A percentile compares a stretch with the other conserved stretches of the same genome.
phyloP scores from a whole-genome alignment of 2,113 vertebrate species.

The Thalassoma bifasciatum region DNA sequence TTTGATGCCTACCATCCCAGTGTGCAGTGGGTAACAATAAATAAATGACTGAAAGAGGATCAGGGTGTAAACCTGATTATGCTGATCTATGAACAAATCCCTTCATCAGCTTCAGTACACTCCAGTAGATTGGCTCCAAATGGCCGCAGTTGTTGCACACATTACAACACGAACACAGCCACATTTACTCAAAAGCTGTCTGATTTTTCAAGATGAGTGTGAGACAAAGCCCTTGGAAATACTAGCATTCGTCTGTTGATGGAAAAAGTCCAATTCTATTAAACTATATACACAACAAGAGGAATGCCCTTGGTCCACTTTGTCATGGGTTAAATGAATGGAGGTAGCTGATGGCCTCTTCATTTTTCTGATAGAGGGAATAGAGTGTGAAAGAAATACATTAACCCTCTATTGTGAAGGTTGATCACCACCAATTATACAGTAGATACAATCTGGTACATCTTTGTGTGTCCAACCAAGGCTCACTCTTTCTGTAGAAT shows the following conservation, averaged over 20 bases:
- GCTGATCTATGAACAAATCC: neutral
- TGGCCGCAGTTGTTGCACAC: neutral
- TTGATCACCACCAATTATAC: constrained; percentile 27
- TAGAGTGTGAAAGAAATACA: constrained; percentile 20
- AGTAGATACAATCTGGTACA: constrained; percentile 13
- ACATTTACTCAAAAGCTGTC: neutral
- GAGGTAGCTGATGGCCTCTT: constrained; percentile 19
- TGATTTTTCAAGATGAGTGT: neutral
- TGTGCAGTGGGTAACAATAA: neutral
- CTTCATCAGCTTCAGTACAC: neutral
- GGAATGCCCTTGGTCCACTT: neutral
- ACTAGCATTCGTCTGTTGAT: neutral
- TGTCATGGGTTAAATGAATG: neutral
- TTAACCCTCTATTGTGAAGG: constrained; percentile 40
- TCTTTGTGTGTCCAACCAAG: constrained; percentile 3
- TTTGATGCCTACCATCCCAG: constrained; percentile 1
- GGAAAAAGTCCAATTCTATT: neutral
- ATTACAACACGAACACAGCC: neutral
- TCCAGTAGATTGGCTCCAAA: neutral
- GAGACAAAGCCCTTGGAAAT: neutral
- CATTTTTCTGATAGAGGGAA: constrained; percentile 12
- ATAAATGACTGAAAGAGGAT: neutral
- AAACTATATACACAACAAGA: neutral
- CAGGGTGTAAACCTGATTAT: neutral
- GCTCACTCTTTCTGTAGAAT: constrained; percentile 8